Evolutionary conservation across 2,888 invertebrate species (phyloP).

Genomic region (Brenthis daphne): DNA sequence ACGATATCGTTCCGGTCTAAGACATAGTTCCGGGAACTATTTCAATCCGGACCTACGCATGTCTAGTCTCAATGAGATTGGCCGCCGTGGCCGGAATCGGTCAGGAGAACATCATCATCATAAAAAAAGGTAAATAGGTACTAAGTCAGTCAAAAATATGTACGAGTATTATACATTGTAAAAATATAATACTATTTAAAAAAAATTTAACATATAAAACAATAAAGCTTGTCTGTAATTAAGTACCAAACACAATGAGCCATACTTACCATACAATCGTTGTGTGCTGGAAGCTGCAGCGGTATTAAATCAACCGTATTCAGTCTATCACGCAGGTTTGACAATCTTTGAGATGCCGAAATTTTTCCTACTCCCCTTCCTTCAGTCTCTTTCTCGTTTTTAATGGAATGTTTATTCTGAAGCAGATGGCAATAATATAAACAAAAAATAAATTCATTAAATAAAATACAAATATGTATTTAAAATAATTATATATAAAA

Average conservation of each 20-base stretch:
- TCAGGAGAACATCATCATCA: too few species aligned
- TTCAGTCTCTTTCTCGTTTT: conserved; percentile 56
- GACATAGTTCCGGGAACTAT: too few species aligned
- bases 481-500: not conserved
- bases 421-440: conserved; percentile 28
- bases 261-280: conserved; percentile 56
- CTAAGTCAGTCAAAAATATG: too few species aligned
- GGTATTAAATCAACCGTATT: conserved; percentile 74
- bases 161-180: too few species aligned
- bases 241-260: conserved; percentile 20
- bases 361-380: conserved; percentile 60
- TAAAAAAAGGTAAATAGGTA: too few species aligned
- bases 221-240: not conserved
- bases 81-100: too few species aligned
- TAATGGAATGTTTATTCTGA: conserved; percentile 63
- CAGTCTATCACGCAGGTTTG: conserved; percentile 68
- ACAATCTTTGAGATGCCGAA: conserved; percentile 74
- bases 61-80: too few species aligned
- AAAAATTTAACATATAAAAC: too few species aligned
- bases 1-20: too few species aligned
- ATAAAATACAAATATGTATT: not conserved
- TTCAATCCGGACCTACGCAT: too few species aligned
- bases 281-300: conserved; percentile 67
- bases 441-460: not conserved
- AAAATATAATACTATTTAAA: too few species aligned